Evolutionary conservation across 2,888 invertebrate genomes (phyloP), one percentile per base, ranked within the genome.

Genomic region (Anarsia innoxiella): DNA sequence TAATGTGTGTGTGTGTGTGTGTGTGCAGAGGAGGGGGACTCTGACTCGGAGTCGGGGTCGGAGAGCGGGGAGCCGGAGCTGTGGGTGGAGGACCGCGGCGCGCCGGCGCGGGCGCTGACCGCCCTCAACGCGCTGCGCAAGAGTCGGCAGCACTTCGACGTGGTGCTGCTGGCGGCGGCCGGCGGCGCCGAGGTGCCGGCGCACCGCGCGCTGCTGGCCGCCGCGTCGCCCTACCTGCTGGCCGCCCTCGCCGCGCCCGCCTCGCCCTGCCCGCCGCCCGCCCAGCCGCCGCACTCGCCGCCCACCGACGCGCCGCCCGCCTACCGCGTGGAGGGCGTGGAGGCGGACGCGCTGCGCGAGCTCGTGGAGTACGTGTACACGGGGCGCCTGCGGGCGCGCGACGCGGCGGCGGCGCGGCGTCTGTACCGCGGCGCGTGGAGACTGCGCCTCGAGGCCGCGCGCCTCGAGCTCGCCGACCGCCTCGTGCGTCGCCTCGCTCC

Each of bases 341-440:
- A 64, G 28, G 59, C 70, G 78, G 87, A 86, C 30, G 91, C 93
- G 31, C 85, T 95, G 59, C 89, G 91, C 51, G 88, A 89, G 45
- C 86, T 95, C 29, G 88, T 95, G 31, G 91, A 94, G 64, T 95
- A 91, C 79, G 92, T 92, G 31, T 96, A 95, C 78, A 94, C 94
- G 10, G 90, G 92, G 15, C 88, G 88, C 73, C 65, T 89, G 49
- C 72, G 76, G 42, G 87, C 87, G 44, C 78, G 79, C 37, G 64
- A 56, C 37, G 72, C 83, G 44, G 59, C 59, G 29, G 77, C 79
- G 47, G 89, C 95, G 39, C 91, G 91, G 59, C 88, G 90, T 12
- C 90, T 95, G 41, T 95, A 94, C 86, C 82, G 89, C 59, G 33
- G 26, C n/a, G 94, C 95, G 5, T 89, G 88, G 65, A 88, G 89